A percentile compares a stretch with the other conserved stretches of the same genome.
Evolutionary conservation across 2,797 vertebrate genomes (phyloP).

Genomic region (Epinephelus malabaricus): DNA sequence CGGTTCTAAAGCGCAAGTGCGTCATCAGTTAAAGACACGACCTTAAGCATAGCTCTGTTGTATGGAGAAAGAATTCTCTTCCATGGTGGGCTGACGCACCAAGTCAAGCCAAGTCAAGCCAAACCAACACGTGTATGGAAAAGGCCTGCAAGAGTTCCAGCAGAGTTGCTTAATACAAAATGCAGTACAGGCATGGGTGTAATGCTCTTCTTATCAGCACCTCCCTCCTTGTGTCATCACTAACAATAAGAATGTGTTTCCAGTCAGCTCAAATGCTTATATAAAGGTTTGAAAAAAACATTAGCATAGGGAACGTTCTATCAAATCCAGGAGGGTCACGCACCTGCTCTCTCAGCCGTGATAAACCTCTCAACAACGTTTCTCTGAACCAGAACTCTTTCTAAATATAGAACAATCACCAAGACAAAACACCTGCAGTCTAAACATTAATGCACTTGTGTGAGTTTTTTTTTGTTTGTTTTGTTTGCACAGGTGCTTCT

Average conservation of each 20-base stretch:
- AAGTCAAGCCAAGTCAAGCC: too few species aligned
- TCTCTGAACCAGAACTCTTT: constrained; percentile 33
- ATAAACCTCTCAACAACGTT: constrained; percentile 36
- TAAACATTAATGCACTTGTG: constrained; percentile 43
- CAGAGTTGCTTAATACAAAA: background rate
- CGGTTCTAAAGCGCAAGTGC: too few species aligned
- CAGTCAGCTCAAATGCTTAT: background rate
- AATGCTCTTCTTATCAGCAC: background rate
- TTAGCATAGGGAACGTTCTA: constrained; percentile 15
- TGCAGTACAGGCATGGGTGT: background rate
- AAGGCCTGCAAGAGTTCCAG: too few species aligned
- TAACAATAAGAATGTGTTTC: constrained; percentile 33
- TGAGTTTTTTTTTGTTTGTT: constrained; percentile 31
- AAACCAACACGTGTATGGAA: too few species aligned
- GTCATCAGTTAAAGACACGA: too few species aligned
- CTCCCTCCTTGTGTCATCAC: background rate
- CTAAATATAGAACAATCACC: constrained; percentile 61
- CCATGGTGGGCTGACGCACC: too few species aligned
- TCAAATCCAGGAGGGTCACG: constrained; percentile 52
- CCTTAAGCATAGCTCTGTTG: too few species aligned
- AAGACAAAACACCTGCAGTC: constrained; percentile 74
- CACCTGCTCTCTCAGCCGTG: constrained; percentile 60
- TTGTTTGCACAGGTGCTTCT: constrained; percentile 62
- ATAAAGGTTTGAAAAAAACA: constrained; percentile 3
- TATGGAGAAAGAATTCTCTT: too few species aligned